Evolutionary conservation across 2,113 vertebrate species (phyloP), one percentile per base, ranked within the genome.

Genomic region (Chionomys nivalis): DNA sequence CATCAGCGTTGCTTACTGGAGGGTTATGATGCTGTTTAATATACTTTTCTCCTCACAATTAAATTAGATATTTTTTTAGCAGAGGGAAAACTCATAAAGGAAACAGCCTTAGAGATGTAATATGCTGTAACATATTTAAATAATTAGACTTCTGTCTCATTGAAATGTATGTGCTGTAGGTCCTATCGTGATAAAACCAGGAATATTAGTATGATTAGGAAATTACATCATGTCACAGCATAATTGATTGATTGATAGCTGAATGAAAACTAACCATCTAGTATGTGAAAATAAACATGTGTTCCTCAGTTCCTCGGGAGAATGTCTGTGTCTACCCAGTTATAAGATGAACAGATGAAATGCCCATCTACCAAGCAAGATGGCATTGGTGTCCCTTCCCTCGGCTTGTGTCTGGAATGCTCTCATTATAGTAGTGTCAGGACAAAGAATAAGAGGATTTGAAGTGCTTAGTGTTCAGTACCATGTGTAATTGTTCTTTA

Each of bases 131-230:
- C 90, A 97, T 98, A 98, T 99, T 99, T 98, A 98, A 99, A 98
- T 99, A 98, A 99, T 98, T 99, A 98, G 97, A 98, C 98, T 98
- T 98, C 96, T 98, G 97, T 98, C 97, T 98, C 97, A 98, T 77
- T 98, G 93, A 97, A 98, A 98, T 98, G 91, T 97, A 97, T 95
- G 94, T 87, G 90, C 93, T 98, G 95, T 97, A 92, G 94, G 93
- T 98, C 98, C 98, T 90, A 98, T 98, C 98, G 96, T 97, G 98
- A 97, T 97, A 98, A 98, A 98, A 97, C 97, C 93, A 91, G 97
- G 97, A 98, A 98, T 99, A 98, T 99, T 98, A 98, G 97, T 98
- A 97, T 97, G 97, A 98, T 98, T 99, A 98, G 98, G 97, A 99
- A 98, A 98, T 98, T 97, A 98, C 77, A 94, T 96, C 96, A 97